A percentile compares a stretch with the other conserved stretches of the same genome.
phyloP scores from a whole-genome alignment of 2,888 invertebrate genomes.

The Sphaerophoria taeniata region DNA sequence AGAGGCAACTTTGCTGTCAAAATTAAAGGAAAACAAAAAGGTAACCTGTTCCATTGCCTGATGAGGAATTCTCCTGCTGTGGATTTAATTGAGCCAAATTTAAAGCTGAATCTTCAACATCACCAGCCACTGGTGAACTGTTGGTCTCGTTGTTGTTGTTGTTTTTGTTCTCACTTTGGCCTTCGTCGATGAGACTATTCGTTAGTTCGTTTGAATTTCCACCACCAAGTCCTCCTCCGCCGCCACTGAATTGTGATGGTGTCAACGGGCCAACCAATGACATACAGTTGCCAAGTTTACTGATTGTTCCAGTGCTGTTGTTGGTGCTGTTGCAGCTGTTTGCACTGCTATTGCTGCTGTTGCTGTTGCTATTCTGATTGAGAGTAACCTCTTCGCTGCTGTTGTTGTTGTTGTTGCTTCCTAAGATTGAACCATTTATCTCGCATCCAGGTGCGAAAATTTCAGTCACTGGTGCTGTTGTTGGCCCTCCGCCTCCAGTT shows the following conservation, averaged over 20 bases:
- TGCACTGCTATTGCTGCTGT: conserved; percentile 69
- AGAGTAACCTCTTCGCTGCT: conserved; percentile 64
- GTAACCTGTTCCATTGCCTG: conserved; percentile 53
- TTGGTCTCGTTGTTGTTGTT: conserved; percentile 42
- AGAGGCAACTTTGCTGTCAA: too few species aligned
- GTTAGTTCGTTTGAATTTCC: conserved; percentile 33
- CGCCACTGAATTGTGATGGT: conserved; percentile 67
- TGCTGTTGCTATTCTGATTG: conserved; percentile 69
- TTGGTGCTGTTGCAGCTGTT: conserved; percentile 69
- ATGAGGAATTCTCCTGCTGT: conserved; percentile 46
- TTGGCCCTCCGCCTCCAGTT: conserved; percentile 33
- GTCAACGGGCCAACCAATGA: conserved; percentile 66
- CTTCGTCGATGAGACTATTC: conserved; percentile 39
- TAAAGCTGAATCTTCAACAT: conserved; percentile 38
- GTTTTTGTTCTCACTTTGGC: conserved; percentile 31
- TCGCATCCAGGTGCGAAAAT: conserved; percentile 57
- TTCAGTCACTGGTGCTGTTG: conserved; percentile 40
- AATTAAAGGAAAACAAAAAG: background rate
- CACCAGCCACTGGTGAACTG: conserved; percentile 25
- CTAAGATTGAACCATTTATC: conserved; percentile 58
- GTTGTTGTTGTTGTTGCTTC: conserved; percentile 61
- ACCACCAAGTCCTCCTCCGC: conserved; percentile 59
- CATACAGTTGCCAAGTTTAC: conserved; percentile 65
- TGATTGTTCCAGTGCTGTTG: conserved; percentile 55
- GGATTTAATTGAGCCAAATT: conserved; percentile 54